These are phyloP conservation scores for Brachionus asplanchnoidis DNA, from an alignment of 1,140 invertebrate species.

Conservation along the genomic window DNA sequence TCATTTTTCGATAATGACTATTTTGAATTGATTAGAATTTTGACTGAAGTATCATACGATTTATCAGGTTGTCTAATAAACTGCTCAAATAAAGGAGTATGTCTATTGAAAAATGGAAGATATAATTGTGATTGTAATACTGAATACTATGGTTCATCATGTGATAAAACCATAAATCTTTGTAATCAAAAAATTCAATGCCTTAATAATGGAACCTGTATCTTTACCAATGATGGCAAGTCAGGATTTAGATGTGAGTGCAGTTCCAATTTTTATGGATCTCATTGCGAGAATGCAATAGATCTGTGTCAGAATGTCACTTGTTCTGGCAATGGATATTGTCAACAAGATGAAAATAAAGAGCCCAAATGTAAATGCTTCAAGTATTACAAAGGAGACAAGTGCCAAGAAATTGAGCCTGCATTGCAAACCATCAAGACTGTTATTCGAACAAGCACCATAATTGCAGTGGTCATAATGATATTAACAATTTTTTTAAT, in stretches of 20 bases:
- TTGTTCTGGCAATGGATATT: conserved; percentile 3
- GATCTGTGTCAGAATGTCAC: background rate
- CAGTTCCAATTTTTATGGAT: background rate
- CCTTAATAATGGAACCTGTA: background rate
- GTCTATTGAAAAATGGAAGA: background rate
- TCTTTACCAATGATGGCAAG: background rate
- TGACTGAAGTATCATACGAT: background rate
- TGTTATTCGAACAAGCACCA: background rate
- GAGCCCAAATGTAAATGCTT: background rate
- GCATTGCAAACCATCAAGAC: background rate
- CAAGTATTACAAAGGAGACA: background rate
- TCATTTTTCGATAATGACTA: background rate
- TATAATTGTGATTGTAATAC: background rate
- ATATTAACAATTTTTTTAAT: background rate
- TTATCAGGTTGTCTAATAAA: background rate
- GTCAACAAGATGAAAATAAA: background rate
- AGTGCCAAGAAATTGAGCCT: background rate
- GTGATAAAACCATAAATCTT: background rate
- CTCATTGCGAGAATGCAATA: background rate
- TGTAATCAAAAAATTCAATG: background rate
- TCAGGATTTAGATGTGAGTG: background rate
- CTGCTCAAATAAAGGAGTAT: background rate
- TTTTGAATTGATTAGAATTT: background rate
- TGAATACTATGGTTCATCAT: background rate
- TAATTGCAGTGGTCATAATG: background rate